phyloP scores from a whole-genome alignment of 2,888 invertebrate species.

The Pterostichus niger region DNA sequence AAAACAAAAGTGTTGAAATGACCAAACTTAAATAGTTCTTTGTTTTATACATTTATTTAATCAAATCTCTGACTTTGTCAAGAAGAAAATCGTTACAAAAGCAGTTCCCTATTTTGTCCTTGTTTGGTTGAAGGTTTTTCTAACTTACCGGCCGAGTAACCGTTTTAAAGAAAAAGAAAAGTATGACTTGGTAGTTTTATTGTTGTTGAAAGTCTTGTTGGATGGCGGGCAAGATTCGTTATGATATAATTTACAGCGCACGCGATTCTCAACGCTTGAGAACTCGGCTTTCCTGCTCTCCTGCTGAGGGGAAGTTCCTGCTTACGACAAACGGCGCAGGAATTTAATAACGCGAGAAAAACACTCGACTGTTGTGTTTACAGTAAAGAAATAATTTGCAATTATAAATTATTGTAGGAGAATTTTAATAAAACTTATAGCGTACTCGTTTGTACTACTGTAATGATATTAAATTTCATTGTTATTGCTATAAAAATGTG shows the following conservation, averaged over 20 bases:
- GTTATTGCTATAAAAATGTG: too few relatives aligned
- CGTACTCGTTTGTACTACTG: too few relatives aligned
- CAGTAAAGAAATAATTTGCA: background rate
- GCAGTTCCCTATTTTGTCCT: background rate
- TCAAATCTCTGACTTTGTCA: too few relatives aligned
- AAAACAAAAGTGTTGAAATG: too few relatives aligned
- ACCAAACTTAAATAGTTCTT: too few relatives aligned
- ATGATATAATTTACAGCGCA: conserved; percentile 32
- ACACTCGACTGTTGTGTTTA: too few relatives aligned
- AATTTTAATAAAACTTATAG: too few relatives aligned
- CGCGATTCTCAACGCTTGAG: background rate
- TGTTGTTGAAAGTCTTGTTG: conserved; percentile 43
- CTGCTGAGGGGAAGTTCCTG: background rate
- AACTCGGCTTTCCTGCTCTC: background rate
- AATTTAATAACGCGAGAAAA: background rate
- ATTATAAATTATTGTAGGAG: too few relatives aligned
- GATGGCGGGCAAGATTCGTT: conserved; percentile 25
- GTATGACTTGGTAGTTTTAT: conserved; percentile 29
- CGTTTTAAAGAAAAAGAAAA: conserved; percentile 2
- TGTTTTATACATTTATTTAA: too few relatives aligned
- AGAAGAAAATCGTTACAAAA: background rate
- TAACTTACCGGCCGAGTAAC: background rate
- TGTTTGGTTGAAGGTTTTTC: background rate
- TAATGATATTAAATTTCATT: too few relatives aligned
- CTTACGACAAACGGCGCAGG: background rate